These are phyloP conservation scores for Danaus melanippus DNA, from an alignment of 1,140 invertebrate genomes.

Conservation along the genomic window DNA sequence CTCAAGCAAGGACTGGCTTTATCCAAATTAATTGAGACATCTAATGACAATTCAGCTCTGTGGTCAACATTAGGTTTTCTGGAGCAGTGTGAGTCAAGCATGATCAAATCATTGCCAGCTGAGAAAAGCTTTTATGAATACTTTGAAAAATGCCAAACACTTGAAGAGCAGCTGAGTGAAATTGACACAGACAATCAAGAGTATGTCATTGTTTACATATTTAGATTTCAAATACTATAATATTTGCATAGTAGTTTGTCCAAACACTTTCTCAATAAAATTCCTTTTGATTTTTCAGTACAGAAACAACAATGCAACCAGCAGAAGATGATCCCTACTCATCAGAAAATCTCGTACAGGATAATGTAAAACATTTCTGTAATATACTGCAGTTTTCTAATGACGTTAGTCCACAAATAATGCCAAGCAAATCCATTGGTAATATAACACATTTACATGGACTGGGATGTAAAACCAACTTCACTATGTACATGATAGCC, in stretches of 20 bases:
- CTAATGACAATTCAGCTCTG: constrained; percentile 32
- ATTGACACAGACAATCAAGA: constrained; percentile 27
- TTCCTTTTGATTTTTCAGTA: constrained; percentile 30
- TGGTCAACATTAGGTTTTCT: constrained; percentile 34
- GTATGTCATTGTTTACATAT: constrained; percentile 31
- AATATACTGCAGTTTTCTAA: constrained; percentile 58
- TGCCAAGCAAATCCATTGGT: constrained; percentile 25
- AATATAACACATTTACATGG: constrained; percentile 44
- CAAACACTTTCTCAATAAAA: too few relatives aligned
- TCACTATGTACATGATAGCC: constrained; percentile 78
- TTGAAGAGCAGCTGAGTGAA: constrained; percentile 38
- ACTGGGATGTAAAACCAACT: constrained; percentile 71
- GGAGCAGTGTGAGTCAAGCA: constrained; percentile 37
- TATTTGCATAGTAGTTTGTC: too few relatives aligned
- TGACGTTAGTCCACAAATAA: constrained; percentile 40
- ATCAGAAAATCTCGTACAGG: constrained; percentile 64
- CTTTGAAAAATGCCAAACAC: constrained; percentile 47
- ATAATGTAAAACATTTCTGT: constrained; percentile 59
- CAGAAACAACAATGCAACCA: constrained; percentile 66
- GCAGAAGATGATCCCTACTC: constrained; percentile 72
- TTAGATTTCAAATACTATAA: neutral
- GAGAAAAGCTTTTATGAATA: constrained; percentile 51
- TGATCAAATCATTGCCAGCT: constrained; percentile 34
- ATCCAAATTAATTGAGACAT: constrained; percentile 36
- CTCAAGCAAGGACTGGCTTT: constrained; percentile 40